phyloP scores from a whole-genome alignment of 2,797 vertebrate species.

The Diplodus puntazzo region DNA sequence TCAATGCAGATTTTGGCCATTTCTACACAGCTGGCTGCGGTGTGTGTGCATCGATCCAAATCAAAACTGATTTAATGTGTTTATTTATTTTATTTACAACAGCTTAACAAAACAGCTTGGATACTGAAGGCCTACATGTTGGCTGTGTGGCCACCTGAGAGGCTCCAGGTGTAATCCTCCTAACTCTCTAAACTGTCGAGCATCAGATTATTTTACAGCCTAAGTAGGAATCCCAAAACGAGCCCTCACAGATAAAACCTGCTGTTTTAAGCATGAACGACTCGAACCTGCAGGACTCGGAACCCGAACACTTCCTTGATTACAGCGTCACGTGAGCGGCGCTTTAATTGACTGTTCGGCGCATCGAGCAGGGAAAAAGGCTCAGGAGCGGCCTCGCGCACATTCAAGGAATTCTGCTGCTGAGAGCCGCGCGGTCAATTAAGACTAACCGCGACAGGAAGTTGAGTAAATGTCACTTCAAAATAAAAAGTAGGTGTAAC shows the following conservation, averaged over 20 bases:
- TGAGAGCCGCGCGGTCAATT: neutral
- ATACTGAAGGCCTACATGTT: neutral
- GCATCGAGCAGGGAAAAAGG: neutral
- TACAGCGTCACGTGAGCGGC: neutral
- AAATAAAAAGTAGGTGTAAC: conserved; percentile 13
- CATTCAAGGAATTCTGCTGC: conserved; percentile 47
- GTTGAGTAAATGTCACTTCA: neutral
- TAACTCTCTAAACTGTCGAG: neutral
- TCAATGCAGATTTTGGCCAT: neutral
- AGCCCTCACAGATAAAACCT: rapidly evolving
- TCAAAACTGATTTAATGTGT: too few relatives aligned
- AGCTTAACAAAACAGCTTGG: neutral
- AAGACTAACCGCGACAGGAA: neutral
- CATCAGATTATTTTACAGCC: neutral
- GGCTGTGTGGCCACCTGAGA: conserved; percentile 1
- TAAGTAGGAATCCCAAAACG: neutral
- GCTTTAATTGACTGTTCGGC: neutral
- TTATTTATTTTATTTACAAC: too few relatives aligned
- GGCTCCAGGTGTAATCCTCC: conserved; percentile 2
- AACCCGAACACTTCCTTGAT: neutral
- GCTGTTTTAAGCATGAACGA: neutral
- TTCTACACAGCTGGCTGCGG: neutral
- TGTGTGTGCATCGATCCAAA: too few relatives aligned
- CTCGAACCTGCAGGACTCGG: neutral
- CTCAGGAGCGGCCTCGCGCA: conserved; percentile 2